Evolutionary conservation across 2,113 vertebrate genomes (phyloP), one percentile per base, ranked within the genome.

Genomic region (Zosterops pallidus): DNA sequence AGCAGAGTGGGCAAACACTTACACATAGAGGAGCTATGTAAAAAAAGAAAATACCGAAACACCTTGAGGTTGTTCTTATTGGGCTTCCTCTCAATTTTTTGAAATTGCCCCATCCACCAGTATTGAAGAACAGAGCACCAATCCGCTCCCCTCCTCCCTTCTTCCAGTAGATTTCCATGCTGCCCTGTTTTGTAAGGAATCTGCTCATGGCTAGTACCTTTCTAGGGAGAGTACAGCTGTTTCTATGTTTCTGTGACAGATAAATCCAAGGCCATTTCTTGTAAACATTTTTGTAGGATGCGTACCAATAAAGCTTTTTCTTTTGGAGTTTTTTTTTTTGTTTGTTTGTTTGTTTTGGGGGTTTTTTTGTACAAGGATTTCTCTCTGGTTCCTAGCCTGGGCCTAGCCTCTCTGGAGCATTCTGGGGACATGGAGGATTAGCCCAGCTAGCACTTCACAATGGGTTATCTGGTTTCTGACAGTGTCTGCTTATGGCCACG

Each of bases 241-340:
- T 69, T 91, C 82, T 76, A 4, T 71, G 60, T 79, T 95, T 83
- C 53, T 91, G 46, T 91, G 67, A 92, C 77, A 87, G 42, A 91
- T 96, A 65, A 86, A 75, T 86, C 90, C 76, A 92, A 96, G 96
- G 76, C 85, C 89, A 20, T 95, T 86, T 97, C 92, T 94, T 97
- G 87, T 96, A 97, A 90, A 89, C 72, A 1, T 76, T 91, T 57
- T 44, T 96, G 33, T 92, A 88, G 92, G 55, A 82, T 95, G 70
- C 62, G 35, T 67, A 91, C 78, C 90, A 98, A 98, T 98, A 98
- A 98, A 98, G 72, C 71, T 67, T 81, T 80, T 76, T 87, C 13
- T 39, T 88, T 46, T 35, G 37, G 20, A 6, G 13, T 69, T 84
- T 83, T 69, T 50, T 69, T 85, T n/a, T 93, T 95, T 74, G 12